Base-by-base conservation (phyloP, 2,888 invertebrate species). In the Miltochrista miniata region DNA sequence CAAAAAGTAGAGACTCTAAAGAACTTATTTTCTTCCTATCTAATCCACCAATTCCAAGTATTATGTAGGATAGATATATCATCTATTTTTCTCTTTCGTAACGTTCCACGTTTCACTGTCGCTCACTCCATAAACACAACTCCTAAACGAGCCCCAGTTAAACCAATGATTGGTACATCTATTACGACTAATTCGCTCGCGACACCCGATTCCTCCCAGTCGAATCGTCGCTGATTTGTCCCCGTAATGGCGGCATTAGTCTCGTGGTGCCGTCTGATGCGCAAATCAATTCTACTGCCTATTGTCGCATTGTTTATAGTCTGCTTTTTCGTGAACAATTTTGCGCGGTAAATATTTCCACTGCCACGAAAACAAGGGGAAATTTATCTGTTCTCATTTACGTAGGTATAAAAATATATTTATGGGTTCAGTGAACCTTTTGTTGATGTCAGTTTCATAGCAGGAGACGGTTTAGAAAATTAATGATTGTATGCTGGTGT, bases 211-310 rank as follows among this genome's bases (percentile, higher is more conserved):
- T 70, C 58, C 59, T 67, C 68, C 60, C 44, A 53, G 55, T 63
- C 50, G 47, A 51, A 64, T 67, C 54, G 56, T 38, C 40, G 52
- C 60, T 66, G 72, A 76, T 76, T 76, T 74, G 75, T 76, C 66
- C 59, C 43, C 11, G 55, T 76, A 75, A 76, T 72, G 61, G 63
- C 18, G 11, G 51, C 67, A 76, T 76, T 72, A 69, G 57, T 76
- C 65, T 59, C 61, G 43, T 51, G 57, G 59, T 56, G 43, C 42
- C 37, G 54, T 40, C 41, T 65, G 67, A 68, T 68, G 67, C 41
- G 51, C 57, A 54, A 73, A 74, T 73, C 73, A 67, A 70, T 72
- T 70, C 48, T 45, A 47, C 43, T 51, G 49, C 54, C 59, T 68
- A 65, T 55, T 65, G 63, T 68, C 66, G 60, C 68, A 49, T 61